Conservation (phyloP, 2,888 invertebrate species). For the Temnothorax rugatulus region DNA sequence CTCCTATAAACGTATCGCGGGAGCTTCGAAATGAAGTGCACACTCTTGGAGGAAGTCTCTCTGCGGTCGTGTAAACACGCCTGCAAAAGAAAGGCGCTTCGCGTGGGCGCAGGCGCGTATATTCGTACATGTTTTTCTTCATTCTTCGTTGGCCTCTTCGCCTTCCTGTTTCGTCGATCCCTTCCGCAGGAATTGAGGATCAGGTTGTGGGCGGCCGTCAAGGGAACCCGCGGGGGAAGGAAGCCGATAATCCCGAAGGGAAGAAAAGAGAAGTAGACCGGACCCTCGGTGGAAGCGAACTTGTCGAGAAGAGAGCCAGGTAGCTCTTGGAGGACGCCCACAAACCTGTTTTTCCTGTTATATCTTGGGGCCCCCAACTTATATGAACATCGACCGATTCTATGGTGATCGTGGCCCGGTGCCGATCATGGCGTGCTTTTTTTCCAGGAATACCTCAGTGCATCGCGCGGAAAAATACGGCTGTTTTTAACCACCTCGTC, state of each 20-base stretch:
- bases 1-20: background rate
- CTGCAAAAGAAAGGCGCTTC: background rate
- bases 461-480: background rate
- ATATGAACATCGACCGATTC: constrained; percentile 73
- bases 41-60: background rate
- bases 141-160: constrained; percentile 49
- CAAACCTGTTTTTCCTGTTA: constrained; percentile 85
- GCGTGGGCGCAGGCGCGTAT: background rate
- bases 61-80: background rate
- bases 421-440: constrained; percentile 55
- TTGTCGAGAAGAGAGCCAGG: constrained; percentile 69
- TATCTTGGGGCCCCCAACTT: constrained; percentile 71
- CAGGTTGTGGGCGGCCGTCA: constrained; percentile 7
- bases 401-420: constrained; percentile 59
- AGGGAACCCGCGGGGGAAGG: constrained; percentile 18
- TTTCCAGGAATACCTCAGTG: constrained; percentile 42
- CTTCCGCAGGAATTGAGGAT: constrained; percentile 62
- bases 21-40: constrained; percentile 5
- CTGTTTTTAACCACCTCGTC: constrained; percentile 19
- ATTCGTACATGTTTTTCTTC: background rate
- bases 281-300: constrained; percentile 61
- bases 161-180: constrained; percentile 29
- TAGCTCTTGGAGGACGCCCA: constrained; percentile 80
- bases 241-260: constrained; percentile 15
- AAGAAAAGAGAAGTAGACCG: constrained; percentile 23